Evolutionary conservation across 2,113 vertebrate species (phyloP).

Genomic region (Ciconia maguari): DNA sequence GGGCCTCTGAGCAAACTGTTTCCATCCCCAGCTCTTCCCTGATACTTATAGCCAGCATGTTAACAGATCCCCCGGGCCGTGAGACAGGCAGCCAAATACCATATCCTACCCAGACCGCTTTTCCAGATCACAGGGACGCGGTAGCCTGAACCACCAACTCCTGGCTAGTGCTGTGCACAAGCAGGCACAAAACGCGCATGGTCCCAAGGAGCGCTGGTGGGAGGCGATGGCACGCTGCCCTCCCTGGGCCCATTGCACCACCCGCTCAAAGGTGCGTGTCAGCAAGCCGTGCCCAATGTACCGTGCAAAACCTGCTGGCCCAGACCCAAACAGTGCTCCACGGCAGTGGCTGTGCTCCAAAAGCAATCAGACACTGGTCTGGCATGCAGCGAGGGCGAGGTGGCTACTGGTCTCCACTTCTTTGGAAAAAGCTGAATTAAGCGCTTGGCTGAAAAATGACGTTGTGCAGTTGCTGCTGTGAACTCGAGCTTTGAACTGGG

Average conservation of each 20-base stretch:
- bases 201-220: not conserved
- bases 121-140: not conserved
- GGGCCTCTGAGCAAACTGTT: not conserved
- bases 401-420: not conserved
- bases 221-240: not conserved
- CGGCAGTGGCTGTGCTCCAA: not conserved
- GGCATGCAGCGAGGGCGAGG: not conserved
- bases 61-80: too few relatives aligned
- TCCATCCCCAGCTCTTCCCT: not conserved
- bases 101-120: not conserved
- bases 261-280: not conserved
- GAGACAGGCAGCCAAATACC: not conserved
- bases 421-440: not conserved
- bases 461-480: not conserved
- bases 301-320: not conserved
- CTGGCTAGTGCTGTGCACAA: not conserved
- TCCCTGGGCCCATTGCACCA: not conserved
- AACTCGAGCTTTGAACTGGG: not conserved
- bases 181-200: accelerated
- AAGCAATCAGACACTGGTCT: too few relatives aligned
- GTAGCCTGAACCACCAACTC: not conserved
- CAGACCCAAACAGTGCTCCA: not conserved
- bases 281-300: not conserved
- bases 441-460: not conserved
- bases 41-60: not conserved